Evolutionary conservation across 2,888 invertebrate species (phyloP).

Genomic region (Luffia ferchaultella): DNA sequence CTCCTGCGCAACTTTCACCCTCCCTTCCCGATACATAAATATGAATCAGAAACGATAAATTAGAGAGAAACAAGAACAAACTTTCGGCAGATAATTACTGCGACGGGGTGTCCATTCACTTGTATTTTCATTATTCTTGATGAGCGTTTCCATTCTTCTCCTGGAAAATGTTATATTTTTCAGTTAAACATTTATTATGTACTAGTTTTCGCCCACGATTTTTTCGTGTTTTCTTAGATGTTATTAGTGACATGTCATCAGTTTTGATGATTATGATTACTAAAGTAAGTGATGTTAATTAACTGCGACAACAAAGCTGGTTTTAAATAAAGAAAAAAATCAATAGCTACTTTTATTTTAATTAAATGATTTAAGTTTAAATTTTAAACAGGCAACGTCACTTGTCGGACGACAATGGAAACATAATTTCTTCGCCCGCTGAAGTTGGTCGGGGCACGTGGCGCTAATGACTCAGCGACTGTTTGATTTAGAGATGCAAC

Average conservation of each 20-base stretch:
- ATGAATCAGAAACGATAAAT: slow-evolving; percentile 41
- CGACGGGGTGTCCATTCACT: slow-evolving; percentile 56
- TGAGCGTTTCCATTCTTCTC: slow-evolving; percentile 26
- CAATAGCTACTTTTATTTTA: too few species aligned
- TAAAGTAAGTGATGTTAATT: too few species aligned
- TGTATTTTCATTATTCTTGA: slow-evolving; percentile 56
- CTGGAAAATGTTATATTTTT: slow-evolving; percentile 1
- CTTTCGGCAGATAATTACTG: slow-evolving; percentile 45
- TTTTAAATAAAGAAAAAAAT: too few species aligned
- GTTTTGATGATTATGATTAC: too few species aligned
- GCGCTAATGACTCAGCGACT: slow-evolving; percentile 53
- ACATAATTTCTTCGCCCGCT: slow-evolving; percentile 18
- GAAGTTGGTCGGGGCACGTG: slow-evolving; percentile 44
- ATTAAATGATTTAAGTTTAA: too few species aligned
- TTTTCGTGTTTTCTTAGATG: too few species aligned
- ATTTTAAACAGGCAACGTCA: too few species aligned
- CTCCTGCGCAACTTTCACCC: neutral
- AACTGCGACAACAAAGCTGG: too few species aligned
- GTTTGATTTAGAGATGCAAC: slow-evolving; percentile 63
- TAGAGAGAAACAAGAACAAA: slow-evolving; percentile 32
- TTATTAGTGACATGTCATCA: too few species aligned
- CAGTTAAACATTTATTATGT: neutral
- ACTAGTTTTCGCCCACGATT: neutral
- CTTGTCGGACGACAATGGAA: slow-evolving; percentile 21
- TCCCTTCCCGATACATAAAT: slow-evolving; percentile 11